Conservation (phyloP, 92 coral and sea anemone species). For the Paramuricea clavata region DNA sequence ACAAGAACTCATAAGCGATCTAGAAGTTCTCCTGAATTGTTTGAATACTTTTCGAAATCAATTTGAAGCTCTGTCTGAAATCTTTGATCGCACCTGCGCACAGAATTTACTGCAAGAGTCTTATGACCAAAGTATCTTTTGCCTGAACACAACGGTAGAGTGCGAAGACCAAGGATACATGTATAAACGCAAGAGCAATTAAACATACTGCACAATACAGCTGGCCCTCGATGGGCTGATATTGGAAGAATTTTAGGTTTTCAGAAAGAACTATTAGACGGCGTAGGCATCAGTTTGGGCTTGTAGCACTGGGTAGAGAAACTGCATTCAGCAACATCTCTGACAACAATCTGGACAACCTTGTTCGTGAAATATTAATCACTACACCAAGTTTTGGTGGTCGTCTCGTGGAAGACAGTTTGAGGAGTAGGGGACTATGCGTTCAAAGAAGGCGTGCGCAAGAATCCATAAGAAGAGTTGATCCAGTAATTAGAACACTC, state of each 20-base stretch:
- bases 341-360: neutral
- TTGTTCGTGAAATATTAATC: conserved; percentile 3
- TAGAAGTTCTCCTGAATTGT: conserved; percentile 8
- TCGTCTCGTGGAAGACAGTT: conserved; percentile 4
- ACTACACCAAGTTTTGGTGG: conserved; percentile 12
- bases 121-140: neutral
- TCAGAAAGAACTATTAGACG: conserved; percentile 35
- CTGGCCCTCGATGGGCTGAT: conserved; percentile 50
- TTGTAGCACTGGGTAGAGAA: neutral
- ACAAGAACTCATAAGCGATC: neutral
- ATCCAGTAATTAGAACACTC: conserved; percentile 24
- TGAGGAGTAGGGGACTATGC: conserved; percentile 21
- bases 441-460: conserved; percentile 1
- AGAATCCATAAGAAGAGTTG: conserved; percentile 10
- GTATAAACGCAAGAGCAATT: no score
- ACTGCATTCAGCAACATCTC: conserved; percentile 3
- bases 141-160: neutral
- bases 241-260: conserved; percentile 48
- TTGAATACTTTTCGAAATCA: conserved; percentile 13
- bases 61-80: conserved; percentile 20
- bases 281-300: conserved; percentile 21
- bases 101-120: conserved; percentile 16
- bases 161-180: conserved; percentile 52
- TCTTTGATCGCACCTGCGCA: neutral
- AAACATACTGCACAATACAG: conserved; percentile 5